Percentiles rank a stretch among this genome's conserved stretches.
Evolutionary conservation across 1,140 invertebrate species (phyloP).

Genomic region (Calephelis virginiensis): DNA sequence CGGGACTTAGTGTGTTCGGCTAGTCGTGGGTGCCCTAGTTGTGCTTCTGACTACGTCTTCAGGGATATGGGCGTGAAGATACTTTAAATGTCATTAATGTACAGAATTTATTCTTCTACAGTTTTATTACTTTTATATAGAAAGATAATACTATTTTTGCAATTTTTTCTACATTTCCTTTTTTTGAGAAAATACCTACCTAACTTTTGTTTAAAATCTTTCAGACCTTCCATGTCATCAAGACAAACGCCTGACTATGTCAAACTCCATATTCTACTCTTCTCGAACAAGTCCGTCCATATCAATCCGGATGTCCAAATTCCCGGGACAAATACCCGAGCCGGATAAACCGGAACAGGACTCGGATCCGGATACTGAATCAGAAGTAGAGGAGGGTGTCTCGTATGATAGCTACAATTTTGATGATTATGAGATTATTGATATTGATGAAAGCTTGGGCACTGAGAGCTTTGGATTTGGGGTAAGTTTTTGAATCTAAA

Average conservation of each 20-base stretch:
- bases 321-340: not conserved
- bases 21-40: no score
- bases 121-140: no score
- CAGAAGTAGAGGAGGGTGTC: slow-evolving; percentile 54
- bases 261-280: slow-evolving; percentile 56
- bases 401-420: slow-evolving; percentile 54
- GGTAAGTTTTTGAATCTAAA: slow-evolving; percentile 27
- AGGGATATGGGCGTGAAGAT: no score
- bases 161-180: no score
- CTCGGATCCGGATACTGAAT: slow-evolving; percentile 20
- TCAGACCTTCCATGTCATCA: slow-evolving; percentile 66
- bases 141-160: no score
- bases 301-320: slow-evolving; percentile 19
- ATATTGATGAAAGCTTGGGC: slow-evolving; percentile 46
- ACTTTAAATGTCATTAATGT: no score
- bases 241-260: slow-evolving; percentile 49
- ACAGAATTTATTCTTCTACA: no score
- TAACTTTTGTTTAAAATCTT: slow-evolving; percentile 14
- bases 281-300: slow-evolving; percentile 27
- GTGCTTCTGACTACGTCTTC: no score
- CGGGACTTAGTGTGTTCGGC: no score
- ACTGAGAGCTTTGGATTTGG: slow-evolving; percentile 28
- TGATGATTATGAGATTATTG: slow-evolving; percentile 64
- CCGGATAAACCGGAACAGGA: not conserved
- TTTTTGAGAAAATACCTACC: no score